A percentile compares a stretch with the other conserved stretches of the same genome.
Evolutionary conservation across 2,797 vertebrate genomes (phyloP).

Genomic region (Falco peregrinus): DNA sequence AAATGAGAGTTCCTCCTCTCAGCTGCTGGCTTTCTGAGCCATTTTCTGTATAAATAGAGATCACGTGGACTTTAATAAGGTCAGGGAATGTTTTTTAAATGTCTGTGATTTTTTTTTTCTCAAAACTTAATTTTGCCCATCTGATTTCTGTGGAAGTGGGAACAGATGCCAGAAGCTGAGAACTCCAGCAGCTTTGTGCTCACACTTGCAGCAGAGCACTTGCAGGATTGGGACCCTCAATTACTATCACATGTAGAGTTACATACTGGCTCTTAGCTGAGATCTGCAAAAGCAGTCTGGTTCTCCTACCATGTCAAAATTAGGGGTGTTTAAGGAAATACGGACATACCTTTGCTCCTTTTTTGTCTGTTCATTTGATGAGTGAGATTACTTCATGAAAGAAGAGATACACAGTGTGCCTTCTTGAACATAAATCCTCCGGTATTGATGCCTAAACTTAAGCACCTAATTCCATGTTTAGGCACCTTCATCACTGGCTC

Average conservation of each 20-base stretch:
- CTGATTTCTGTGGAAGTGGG: slow-evolving; percentile 69
- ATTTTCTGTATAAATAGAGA: slow-evolving; percentile 70
- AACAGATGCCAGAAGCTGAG: slow-evolving; percentile 68
- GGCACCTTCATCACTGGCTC: not conserved
- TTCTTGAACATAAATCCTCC: slow-evolving; percentile 20
- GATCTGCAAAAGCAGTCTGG: slow-evolving; percentile 52
- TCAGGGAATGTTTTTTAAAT: slow-evolving; percentile 71
- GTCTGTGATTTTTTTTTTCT: slow-evolving; percentile 53
- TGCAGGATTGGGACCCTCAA: slow-evolving; percentile 60
- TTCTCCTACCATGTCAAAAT: slow-evolving; percentile 18
- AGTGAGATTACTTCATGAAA: slow-evolving; percentile 2
- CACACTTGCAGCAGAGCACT: slow-evolving; percentile 32
- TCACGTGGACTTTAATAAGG: slow-evolving; percentile 68
- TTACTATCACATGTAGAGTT: slow-evolving; percentile 64
- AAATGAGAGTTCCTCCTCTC: slow-evolving; percentile 65
- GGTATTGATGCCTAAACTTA: not conserved
- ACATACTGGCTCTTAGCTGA: slow-evolving; percentile 11
- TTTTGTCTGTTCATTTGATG: slow-evolving; percentile 18
- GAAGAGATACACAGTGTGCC: not conserved
- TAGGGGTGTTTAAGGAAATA: slow-evolving; percentile 27
- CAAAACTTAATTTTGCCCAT: slow-evolving; percentile 68
- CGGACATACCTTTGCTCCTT: not conserved
- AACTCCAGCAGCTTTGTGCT: slow-evolving; percentile 60
- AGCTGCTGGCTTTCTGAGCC: slow-evolving; percentile 62
- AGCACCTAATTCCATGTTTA: slow-evolving; percentile 13